Evolutionary conservation across 2,888 invertebrate species (phyloP).

Genomic region (Gordius sp.): DNA sequence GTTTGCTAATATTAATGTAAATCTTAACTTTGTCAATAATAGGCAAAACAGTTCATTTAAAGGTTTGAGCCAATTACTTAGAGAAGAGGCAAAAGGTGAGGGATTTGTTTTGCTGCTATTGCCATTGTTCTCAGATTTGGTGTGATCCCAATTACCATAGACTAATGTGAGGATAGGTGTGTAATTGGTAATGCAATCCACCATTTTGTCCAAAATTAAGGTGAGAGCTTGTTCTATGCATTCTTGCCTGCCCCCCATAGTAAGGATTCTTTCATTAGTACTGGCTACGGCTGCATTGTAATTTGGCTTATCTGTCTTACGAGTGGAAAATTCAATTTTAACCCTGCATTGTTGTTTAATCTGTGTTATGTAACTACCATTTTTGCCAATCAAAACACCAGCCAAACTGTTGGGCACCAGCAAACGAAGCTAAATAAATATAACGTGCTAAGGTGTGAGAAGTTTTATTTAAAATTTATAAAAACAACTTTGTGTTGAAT

Average conservation of each 20-base stretch:
- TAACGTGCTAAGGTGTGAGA: no score
- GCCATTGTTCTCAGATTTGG: no score
- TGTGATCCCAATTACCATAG: no score
- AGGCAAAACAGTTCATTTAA: no score
- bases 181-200: neutral
- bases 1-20: no score
- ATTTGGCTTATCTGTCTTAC: neutral
- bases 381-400: neutral
- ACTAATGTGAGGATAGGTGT: neutral
- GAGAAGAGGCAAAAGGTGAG: no score
- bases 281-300: neutral
- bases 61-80: no score
- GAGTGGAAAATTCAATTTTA: neutral
- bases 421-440: neutral
- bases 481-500: no score
- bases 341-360: neutral
- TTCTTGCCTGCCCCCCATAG: neutral
- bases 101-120: no score
- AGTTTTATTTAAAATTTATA: no score
- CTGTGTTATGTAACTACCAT: neutral
- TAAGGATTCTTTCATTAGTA: constrained; percentile 3
- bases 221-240: neutral
- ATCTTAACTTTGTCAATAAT: no score
- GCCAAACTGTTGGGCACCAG: neutral
- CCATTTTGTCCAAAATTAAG: neutral